A percentile compares a stretch with the other conserved stretches of the same genome.
These are phyloP conservation scores for Teleogryllus occipitalis DNA, from an alignment of 1,140 invertebrate species.

Conservation along the genomic window DNA sequence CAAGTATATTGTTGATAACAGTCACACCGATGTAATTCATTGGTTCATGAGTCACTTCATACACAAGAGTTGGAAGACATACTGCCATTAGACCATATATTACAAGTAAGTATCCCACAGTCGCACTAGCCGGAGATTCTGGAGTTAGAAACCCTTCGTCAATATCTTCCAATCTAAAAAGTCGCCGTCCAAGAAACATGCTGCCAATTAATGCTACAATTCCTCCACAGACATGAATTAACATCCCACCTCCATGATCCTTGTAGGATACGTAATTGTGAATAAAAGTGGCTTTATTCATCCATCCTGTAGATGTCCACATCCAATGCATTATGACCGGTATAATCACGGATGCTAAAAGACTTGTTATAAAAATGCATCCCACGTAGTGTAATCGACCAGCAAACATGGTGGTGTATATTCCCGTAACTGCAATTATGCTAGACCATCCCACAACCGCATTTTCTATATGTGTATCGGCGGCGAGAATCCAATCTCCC, in stretches of 20 bases:
- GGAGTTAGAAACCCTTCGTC: conserved; percentile 12
- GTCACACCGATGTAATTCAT: background rate
- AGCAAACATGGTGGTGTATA: conserved; percentile 10
- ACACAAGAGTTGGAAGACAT: background rate
- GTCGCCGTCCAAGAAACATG: background rate
- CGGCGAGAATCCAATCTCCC: background rate
- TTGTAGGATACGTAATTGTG: background rate
- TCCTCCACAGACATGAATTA: conserved; percentile 1
- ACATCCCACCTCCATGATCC: conserved; percentile 6
- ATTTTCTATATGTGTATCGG: background rate
- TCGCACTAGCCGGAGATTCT: conserved; percentile 3
- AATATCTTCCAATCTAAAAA: conserved; percentile 6
- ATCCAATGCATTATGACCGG: conserved; percentile 1
- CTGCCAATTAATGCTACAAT: background rate
- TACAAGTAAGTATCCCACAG: conserved; percentile 10
- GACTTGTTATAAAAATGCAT: background rate
- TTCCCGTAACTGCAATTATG: conserved; percentile 6
- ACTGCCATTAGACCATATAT: conserved; percentile 11
- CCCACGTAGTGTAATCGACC: conserved; percentile 9
- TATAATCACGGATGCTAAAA: background rate
- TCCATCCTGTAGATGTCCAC: background rate
- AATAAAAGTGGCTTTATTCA: background rate
- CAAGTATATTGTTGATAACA: background rate
- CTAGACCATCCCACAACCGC: background rate
- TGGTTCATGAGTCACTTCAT: background rate